phyloP scores from a whole-genome alignment of 2,113 vertebrate species.

The Gracilinanus agilis region DNA sequence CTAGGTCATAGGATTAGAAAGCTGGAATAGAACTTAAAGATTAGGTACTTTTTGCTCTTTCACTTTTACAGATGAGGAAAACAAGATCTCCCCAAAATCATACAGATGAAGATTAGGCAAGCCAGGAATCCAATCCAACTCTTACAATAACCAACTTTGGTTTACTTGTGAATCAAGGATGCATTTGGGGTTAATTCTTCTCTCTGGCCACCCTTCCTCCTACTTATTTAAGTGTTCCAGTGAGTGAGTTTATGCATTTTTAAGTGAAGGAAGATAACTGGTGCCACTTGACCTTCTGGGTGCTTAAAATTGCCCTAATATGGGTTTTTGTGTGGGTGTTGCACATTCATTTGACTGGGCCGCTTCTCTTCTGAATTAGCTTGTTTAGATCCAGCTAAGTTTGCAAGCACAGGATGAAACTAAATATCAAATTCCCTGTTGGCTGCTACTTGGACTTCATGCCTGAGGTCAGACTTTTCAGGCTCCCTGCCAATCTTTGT shows the following conservation, averaged over 20 bases:
- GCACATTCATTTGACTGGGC: background rate
- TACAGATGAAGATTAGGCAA: background rate
- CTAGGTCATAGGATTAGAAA: background rate
- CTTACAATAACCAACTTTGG: background rate
- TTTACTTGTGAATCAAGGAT: background rate
- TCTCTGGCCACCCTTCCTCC: background rate
- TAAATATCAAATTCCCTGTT: background rate
- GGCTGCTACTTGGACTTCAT: background rate
- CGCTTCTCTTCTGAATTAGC: background rate
- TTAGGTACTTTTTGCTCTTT: background rate
- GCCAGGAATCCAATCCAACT: background rate
- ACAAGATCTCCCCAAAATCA: background rate
- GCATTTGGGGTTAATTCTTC: background rate
- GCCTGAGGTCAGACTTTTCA: background rate
- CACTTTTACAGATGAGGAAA: background rate
- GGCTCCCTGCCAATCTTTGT: background rate
- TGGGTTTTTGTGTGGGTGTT: slow-evolving; percentile 11
- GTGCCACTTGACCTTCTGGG: slow-evolving; percentile 16
- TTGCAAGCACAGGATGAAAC: rapidly evolving
- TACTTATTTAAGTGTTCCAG: rapidly evolving
- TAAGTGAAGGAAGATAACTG: background rate
- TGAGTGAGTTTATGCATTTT: background rate
- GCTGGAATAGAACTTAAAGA: background rate
- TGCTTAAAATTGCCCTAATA: background rate
- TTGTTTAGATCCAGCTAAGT: background rate